Evolutionary conservation across 2,888 invertebrate species (phyloP), one percentile per base, ranked within the genome.

Genomic region (Geophilus truncorum): DNA sequence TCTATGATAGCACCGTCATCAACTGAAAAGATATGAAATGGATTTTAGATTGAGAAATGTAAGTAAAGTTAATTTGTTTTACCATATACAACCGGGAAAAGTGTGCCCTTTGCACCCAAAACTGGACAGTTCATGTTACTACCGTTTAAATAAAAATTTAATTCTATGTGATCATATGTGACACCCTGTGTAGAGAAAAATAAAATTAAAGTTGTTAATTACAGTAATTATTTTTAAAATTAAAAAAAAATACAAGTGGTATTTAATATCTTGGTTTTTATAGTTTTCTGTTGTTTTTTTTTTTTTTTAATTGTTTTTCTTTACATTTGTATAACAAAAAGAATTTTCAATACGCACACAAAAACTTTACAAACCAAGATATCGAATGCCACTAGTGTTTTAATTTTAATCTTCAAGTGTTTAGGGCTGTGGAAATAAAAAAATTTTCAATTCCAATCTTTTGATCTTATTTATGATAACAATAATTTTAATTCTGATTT

Each of bases 1-100:
- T 99, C 99, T 88, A 99, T 87, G 84, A 98, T 97, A 32, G 98
- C 98, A 83, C 98, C 98, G 87, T 98, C 97, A 85, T 98, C 98
- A 85, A 98, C 98, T 96, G 89, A 81, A 21, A 91, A 84, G 83
- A 82, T 82, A 83, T 84, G 79, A 9, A 23, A 18, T 76, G 9
- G 10, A 32, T 15, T 28, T 18, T 4, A 4, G n/a, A 4, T 76
- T n/a, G n/a, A n/a, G n/a, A 76, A 1, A 62, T 10, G 0, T 10
- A 21, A 62, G 10, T 18, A n/a, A 57, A 57, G 36, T 62, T 82
- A 84, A 81, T 9, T 75, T 25, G 10, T 86, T 90, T 89, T 89
- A 97, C 97, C 97, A 90, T 94, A 97, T 81, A 98, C 90, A 30
- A 94, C 93, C 32, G 98, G 98, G 88, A 92, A 97, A 1, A 96